These are phyloP conservation scores for Bubo bubo DNA, from an alignment of 2,113 vertebrate genomes.

Conservation along the genomic window DNA sequence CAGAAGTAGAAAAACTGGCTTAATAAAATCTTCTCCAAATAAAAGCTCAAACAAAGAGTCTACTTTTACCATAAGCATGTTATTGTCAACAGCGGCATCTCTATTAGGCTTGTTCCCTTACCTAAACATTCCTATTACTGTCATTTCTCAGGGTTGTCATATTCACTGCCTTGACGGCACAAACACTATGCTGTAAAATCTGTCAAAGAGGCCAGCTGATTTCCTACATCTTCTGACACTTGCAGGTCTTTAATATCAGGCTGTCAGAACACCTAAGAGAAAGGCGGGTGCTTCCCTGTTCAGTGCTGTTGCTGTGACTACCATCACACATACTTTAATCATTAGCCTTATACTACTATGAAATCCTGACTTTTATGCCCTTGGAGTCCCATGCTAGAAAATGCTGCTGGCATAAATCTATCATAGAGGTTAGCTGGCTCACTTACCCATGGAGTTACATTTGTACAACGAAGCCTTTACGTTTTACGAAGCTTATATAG, in stretches of 20 bases:
- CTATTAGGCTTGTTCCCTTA: conserved; percentile 70
- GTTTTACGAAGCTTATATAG: neutral
- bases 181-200: conserved; percentile 63
- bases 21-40: neutral
- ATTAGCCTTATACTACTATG: conserved; percentile 7
- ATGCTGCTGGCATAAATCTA: conserved; percentile 24
- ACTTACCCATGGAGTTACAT: neutral
- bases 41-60: conserved; percentile 22
- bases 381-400: conserved; percentile 16
- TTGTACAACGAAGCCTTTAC: neutral
- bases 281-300: conserved; percentile 30
- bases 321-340: conserved; percentile 8
- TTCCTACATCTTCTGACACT: conserved; percentile 65
- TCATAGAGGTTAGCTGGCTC: neutral
- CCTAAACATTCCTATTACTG: conserved; percentile 72
- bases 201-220: conserved; percentile 68
- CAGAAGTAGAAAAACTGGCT: neutral
- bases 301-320: conserved; percentile 21
- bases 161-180: conserved; percentile 59
- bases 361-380: conserved; percentile 34
- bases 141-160: conserved; percentile 66
- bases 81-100: conserved; percentile 68
- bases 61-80: conserved; percentile 46
- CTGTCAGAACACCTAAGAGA: conserved; percentile 71
- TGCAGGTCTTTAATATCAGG: conserved; percentile 72